A percentile compares a stretch with the other conserved stretches of the same genome.
These are phyloP conservation scores for Ryuthela nishihirai DNA, from an alignment of 2,888 invertebrate genomes.

Conservation along the genomic window DNA sequence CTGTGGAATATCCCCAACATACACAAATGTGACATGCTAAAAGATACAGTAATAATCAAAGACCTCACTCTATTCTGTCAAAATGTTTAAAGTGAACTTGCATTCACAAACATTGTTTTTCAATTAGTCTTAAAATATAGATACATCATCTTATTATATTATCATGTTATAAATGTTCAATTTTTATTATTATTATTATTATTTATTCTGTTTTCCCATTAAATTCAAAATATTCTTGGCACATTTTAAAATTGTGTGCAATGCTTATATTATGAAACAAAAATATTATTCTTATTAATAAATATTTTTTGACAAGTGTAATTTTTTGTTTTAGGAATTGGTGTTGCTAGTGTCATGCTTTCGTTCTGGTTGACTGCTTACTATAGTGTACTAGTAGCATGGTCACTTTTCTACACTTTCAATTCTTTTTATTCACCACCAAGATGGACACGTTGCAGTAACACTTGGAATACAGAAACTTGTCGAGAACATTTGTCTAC, in stretches of 20 bases:
- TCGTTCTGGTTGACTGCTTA: slow-evolving; percentile 93
- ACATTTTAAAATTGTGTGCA: not conserved
- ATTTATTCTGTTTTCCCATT: too few species aligned
- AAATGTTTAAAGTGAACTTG: too few species aligned
- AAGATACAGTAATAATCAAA: too few species aligned
- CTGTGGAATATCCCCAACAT: too few species aligned
- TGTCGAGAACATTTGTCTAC: slow-evolving; percentile 64
- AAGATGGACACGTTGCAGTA: slow-evolving; percentile 84
- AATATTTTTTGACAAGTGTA: not conserved
- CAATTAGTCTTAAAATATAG: too few species aligned
- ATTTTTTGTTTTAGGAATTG: slow-evolving; percentile 68
- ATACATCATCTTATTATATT: too few species aligned
- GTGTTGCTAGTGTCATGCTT: slow-evolving; percentile 87
- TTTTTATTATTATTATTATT: too few species aligned
- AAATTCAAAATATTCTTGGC: too few species aligned
- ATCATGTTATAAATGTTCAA: too few species aligned
- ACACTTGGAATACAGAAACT: slow-evolving; percentile 76
- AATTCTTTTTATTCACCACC: slow-evolving; percentile 80
- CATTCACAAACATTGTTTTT: too few species aligned
- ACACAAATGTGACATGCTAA: too few species aligned
- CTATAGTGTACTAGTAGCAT: slow-evolving; percentile 92
- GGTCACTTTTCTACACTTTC: slow-evolving; percentile 89
- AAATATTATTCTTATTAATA: not conserved
- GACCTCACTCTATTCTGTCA: too few species aligned
- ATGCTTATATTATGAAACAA: not conserved